Evolutionary conservation across 2,113 vertebrate genomes (phyloP).

Genomic region (Ceyx cyanopectus): DNA sequence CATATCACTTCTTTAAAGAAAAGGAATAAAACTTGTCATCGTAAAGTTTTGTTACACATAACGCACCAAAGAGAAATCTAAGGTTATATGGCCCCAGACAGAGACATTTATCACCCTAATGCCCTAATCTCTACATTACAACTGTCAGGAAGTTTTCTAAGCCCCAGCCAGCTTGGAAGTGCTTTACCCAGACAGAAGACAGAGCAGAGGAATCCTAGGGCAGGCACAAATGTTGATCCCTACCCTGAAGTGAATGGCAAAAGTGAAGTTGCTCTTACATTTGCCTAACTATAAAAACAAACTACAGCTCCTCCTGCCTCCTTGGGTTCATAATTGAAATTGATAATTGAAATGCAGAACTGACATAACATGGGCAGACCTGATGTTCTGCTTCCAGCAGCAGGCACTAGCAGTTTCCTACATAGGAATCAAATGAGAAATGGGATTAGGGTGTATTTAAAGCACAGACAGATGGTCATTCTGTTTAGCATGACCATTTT

Average conservation of each 20-base stretch:
- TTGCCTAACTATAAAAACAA: not conserved
- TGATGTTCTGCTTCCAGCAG: not conserved
- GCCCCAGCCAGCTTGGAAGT: not conserved
- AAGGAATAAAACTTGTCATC: not conserved
- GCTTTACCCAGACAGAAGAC: not conserved
- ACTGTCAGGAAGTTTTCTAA: not conserved
- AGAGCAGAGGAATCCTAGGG: not conserved
- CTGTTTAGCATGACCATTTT: not conserved
- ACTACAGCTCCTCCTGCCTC: not conserved
- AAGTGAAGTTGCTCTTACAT: not conserved
- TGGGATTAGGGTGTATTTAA: not conserved
- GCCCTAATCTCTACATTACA: not conserved
- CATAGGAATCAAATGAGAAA: rapidly evolving
- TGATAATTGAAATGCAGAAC: not conserved
- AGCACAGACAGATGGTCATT: not conserved
- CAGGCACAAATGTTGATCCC: not conserved
- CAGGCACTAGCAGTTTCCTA: rapidly evolving
- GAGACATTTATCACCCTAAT: too few species aligned
- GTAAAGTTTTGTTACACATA: not conserved
- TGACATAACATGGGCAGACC: rapidly evolving
- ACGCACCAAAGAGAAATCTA: not conserved
- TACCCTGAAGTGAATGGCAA: not conserved
- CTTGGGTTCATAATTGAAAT: not conserved
- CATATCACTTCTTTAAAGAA: not conserved
- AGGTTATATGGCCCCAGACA: not conserved